Evolutionary conservation across 2,113 vertebrate species (phyloP).

Genomic region (Oenanthe melanoleuca): DNA sequence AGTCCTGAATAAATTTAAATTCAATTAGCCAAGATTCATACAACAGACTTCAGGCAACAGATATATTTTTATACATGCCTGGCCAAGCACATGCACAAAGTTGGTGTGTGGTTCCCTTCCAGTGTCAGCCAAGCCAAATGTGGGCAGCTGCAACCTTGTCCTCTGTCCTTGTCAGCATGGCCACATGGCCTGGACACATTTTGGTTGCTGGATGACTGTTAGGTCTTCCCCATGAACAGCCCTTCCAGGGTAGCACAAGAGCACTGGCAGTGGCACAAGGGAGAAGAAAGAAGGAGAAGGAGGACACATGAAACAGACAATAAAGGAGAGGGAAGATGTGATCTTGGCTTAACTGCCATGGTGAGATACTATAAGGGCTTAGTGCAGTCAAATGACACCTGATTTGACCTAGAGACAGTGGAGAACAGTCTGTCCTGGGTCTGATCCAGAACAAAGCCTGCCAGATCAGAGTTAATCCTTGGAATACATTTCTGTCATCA

Average conservation of each 20-base stretch:
- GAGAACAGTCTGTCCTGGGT: not conserved
- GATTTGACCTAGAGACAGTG: not conserved
- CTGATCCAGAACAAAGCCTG: not conserved
- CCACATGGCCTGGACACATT: rapidly evolving
- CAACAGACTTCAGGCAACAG: not conserved
- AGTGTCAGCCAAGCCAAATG: not conserved
- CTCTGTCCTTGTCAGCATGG: not conserved
- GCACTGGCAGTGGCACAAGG: not conserved
- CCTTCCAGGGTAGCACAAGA: not conserved
- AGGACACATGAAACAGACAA: not conserved
- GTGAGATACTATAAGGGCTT: not conserved
- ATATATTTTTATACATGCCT: not conserved
- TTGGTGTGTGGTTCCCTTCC: not conserved
- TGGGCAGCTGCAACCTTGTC: not conserved
- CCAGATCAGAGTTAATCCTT: not conserved
- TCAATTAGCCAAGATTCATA: not conserved
- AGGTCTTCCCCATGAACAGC: not conserved
- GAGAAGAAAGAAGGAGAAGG: not conserved
- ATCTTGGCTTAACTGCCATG: not conserved
- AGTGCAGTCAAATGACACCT: not conserved
- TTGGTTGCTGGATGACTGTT: not conserved
- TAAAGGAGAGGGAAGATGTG: not conserved
- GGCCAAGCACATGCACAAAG: not conserved
- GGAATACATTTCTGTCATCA: not conserved
- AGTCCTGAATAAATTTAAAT: not conserved